Percentiles rank a stretch among this genome's conserved stretches.
Evolutionary conservation across 2,888 invertebrate species (phyloP).

Genomic region (Laothoe populi): DNA sequence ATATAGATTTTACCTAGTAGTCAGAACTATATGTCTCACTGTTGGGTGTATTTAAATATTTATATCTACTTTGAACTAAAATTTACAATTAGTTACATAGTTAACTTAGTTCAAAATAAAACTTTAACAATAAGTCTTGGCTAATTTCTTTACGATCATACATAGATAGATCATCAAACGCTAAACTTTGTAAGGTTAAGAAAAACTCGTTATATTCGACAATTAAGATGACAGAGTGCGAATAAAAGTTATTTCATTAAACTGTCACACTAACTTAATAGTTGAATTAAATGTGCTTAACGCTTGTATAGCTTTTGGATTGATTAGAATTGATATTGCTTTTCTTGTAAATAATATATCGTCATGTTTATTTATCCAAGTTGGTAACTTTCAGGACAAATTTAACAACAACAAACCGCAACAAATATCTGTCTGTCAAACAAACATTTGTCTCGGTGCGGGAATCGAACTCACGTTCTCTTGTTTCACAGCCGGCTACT

Average conservation of each 20-base stretch:
- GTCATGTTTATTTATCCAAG: no score
- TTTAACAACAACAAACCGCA: no score
- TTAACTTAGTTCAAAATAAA: background rate
- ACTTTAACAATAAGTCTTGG: background rate
- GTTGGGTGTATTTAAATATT: no score
- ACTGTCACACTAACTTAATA: background rate
- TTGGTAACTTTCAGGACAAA: no score
- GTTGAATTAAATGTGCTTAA: background rate
- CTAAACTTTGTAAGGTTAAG: background rate
- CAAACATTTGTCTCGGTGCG: no score
- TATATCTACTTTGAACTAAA: no score
- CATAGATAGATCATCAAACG: background rate
- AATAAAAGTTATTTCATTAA: constrained; percentile 19
- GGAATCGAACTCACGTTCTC: no score
- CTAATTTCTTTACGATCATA: background rate
- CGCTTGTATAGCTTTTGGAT: background rate
- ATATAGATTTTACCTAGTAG: no score
- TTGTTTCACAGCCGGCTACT: no score
- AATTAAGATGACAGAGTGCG: background rate
- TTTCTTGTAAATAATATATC: background rate
- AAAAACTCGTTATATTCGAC: background rate
- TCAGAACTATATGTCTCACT: no score
- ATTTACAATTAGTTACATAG: no score
- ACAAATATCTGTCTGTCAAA: no score
- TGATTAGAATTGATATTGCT: background rate